A percentile compares a stretch with the other conserved stretches of the same genome.
Evolutionary conservation across 2,113 vertebrate species (phyloP).

Genomic region (Hippocampus barbouri): DNA sequence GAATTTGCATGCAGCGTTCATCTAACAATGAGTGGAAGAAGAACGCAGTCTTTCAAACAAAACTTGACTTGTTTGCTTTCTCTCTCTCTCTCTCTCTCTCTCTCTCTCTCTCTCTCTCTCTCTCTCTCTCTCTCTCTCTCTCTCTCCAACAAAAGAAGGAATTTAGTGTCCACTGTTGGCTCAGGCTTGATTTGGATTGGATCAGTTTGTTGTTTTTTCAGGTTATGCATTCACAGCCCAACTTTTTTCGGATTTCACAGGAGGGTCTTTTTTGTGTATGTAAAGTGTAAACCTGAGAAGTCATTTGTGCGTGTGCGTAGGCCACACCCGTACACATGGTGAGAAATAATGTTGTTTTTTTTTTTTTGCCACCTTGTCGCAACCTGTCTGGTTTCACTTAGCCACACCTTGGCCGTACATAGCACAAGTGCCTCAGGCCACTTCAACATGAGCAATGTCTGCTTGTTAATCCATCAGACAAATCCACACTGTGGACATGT

Average conservation of each 20-base stretch:
- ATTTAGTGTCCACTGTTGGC: not conserved
- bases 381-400: conserved; percentile 62
- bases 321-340: conserved; percentile 47
- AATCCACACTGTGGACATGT: not conserved
- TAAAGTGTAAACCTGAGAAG: not conserved
- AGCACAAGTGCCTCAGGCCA: conserved; percentile 46
- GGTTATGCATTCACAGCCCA: not conserved
- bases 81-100: no score
- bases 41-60: not conserved
- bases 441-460: not conserved
- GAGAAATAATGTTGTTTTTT: conserved; percentile 29
- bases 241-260: not conserved
- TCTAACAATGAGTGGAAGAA: not conserved
- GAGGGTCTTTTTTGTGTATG: not conserved
- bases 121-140: not conserved
- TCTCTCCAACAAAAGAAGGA: not conserved
- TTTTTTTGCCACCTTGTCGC: conserved; percentile 41
- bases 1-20: not conserved
- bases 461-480: not conserved
- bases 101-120: not conserved
- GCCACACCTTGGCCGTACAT: conserved; percentile 57
- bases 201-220: not conserved
- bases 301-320: not conserved
- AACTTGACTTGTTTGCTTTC: not conserved
- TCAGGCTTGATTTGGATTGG: not conserved